These are phyloP conservation scores for Sciurus niger DNA, from an alignment of 2,113 vertebrate species.

Conservation along the genomic window DNA sequence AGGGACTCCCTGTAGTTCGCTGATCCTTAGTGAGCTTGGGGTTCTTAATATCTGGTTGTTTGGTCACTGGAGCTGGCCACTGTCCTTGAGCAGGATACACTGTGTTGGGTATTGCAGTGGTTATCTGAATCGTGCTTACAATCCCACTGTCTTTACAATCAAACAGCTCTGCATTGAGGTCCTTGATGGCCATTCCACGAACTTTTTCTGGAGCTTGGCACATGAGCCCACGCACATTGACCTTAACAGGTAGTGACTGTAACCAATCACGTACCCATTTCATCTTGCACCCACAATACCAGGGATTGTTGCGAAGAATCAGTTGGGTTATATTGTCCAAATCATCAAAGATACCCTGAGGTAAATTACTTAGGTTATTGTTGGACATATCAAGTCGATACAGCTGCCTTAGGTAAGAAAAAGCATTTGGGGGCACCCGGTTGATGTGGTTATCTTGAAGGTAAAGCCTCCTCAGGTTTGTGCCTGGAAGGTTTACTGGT, in stretches of 20 bases:
- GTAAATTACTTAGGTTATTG: conserved; percentile 98
- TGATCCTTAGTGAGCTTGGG: conserved; percentile 93
- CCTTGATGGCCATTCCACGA: conserved; percentile 99
- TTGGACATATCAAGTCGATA: conserved; percentile 98
- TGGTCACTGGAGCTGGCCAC: conserved; percentile 95
- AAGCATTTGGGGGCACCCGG: conserved; percentile 94
- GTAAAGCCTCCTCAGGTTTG: conserved; percentile 96
- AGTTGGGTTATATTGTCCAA: conserved; percentile 99
- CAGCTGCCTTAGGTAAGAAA: conserved; percentile 96
- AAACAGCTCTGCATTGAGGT: conserved; percentile 95
- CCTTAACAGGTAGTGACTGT: conserved; percentile 94
- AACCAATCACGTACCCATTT: conserved; percentile 99
- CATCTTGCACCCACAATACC: conserved; percentile 99
- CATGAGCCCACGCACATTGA: conserved; percentile 99
- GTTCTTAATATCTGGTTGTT: conserved; percentile 93
- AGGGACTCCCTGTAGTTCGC: conserved; percentile 93
- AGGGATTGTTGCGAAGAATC: conserved; percentile 98
- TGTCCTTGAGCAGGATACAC: conserved; percentile 93
- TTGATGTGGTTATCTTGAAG: conserved; percentile 99
- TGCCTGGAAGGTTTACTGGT: conserved; percentile 96
- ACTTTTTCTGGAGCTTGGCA: conserved; percentile 99
- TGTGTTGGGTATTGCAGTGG: conserved; percentile 92
- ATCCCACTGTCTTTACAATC: conserved; percentile 93
- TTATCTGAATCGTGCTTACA: conserved; percentile 92
- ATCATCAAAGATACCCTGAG: conserved; percentile 97